These are phyloP conservation scores for Sprattus sprattus DNA, from an alignment of 2,113 vertebrate genomes.

Conservation along the genomic window DNA sequence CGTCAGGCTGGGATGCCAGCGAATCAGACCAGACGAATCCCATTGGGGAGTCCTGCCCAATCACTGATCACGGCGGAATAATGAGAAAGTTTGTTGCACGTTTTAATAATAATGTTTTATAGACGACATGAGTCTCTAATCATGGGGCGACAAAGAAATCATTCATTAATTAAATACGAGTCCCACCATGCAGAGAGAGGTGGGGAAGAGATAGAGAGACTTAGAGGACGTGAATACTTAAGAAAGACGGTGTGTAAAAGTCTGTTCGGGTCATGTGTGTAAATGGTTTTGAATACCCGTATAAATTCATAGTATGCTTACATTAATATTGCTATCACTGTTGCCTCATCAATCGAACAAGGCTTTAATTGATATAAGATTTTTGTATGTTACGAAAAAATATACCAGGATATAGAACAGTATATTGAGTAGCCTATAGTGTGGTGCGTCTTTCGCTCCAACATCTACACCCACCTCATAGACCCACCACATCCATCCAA, in stretches of 20 bases:
- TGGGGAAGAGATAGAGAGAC: conserved; percentile 4
- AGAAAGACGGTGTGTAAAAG: background rate
- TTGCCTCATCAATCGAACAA: background rate
- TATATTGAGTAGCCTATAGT: background rate
- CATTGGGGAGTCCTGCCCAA: conserved; percentile 25
- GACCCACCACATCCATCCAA: background rate
- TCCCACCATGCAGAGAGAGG: conserved; percentile 3
- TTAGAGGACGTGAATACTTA: background rate
- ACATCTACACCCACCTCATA: background rate
- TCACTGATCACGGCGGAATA: conserved; percentile 25
- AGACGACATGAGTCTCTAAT: conserved; percentile 23
- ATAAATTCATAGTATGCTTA: background rate
- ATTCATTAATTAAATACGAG: conserved; percentile 40
- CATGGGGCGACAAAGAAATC: conserved; percentile 21
- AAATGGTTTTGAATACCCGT: background rate
- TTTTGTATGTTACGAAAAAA: background rate
- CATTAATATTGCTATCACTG: background rate
- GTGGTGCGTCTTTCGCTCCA: background rate
- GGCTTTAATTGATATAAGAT: background rate
- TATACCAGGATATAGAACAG: background rate
- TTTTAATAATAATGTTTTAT: conserved; percentile 26
- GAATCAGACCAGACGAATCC: conserved; percentile 38
- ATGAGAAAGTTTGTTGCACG: conserved; percentile 28
- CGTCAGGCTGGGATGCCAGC: conserved; percentile 34
- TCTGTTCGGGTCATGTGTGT: background rate